A percentile compares a stretch with the other conserved stretches of the same genome.
phyloP scores from a whole-genome alignment of 2,797 vertebrate species.

The Arnoldichthys spilopterus region DNA sequence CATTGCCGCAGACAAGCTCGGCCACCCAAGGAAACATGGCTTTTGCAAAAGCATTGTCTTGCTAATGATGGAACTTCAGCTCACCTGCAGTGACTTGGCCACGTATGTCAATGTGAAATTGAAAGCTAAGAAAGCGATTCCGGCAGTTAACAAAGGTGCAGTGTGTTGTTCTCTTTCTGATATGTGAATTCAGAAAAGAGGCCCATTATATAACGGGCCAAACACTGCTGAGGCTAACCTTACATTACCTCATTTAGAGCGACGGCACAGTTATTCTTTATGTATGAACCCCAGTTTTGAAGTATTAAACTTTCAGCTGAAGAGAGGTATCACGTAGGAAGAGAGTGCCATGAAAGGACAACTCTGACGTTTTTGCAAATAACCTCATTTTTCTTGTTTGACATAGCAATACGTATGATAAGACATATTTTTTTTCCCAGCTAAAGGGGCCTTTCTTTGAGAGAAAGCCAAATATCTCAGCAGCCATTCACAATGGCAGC shows the following conservation, averaged over 20 bases:
- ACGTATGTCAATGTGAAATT: constrained; percentile 37
- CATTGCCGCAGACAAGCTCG: not conserved
- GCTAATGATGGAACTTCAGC: constrained; percentile 25
- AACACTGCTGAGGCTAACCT: constrained; percentile 3
- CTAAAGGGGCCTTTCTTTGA: not conserved
- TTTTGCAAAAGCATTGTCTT: constrained; percentile 23
- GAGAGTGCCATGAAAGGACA: constrained; percentile 19
- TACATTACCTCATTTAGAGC: constrained; percentile 30
- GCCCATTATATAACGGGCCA: not conserved
- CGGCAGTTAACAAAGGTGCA: constrained; percentile 25
- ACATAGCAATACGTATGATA: constrained; percentile 23
- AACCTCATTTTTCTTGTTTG: constrained; percentile 31
- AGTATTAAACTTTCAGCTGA: constrained; percentile 19
- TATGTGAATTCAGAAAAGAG: not conserved
- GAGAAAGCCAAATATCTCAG: not conserved
- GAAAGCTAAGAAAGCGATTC: constrained; percentile 19
- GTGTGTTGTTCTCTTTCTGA: not conserved
- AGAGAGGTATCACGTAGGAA: constrained; percentile 8
- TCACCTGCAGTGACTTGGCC: constrained; percentile 20
- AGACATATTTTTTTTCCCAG: not conserved
- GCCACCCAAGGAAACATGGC: not conserved
- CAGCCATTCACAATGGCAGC: constrained; percentile 8
- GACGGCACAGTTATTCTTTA: constrained; percentile 14
- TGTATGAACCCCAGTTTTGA: constrained; percentile 2
- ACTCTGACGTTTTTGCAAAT: constrained; percentile 26